Evolutionary conservation across 2,797 vertebrate genomes (phyloP).

Genomic region (Delichon dasypus): DNA sequence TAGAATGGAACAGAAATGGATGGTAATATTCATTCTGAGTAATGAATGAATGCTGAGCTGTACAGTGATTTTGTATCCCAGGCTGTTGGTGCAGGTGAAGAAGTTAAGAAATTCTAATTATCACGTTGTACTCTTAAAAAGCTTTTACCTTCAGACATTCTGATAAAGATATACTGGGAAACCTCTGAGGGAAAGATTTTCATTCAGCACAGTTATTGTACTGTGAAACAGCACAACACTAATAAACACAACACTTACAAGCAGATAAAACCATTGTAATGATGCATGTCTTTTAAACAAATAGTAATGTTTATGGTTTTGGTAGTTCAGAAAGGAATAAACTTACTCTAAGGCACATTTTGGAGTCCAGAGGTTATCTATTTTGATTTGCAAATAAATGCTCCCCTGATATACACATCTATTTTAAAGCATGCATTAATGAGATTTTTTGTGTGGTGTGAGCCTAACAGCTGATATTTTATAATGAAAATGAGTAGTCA

Average conservation of each 20-base stretch:
- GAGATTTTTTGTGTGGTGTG: not conserved
- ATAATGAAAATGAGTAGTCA: conserved; percentile 1
- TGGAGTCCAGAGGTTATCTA: not conserved
- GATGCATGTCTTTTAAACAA: conserved; percentile 1
- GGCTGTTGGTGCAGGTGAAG: not conserved
- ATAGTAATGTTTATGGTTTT: not conserved
- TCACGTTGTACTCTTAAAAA: not conserved
- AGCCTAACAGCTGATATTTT: conserved; percentile 25
- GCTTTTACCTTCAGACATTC: not conserved
- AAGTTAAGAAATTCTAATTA: not conserved
- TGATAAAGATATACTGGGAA: not conserved
- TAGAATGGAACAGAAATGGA: not conserved
- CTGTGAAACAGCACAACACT: not conserved
- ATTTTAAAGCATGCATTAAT: conserved; percentile 35
- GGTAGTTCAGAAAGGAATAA: not conserved
- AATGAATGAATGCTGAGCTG: not conserved
- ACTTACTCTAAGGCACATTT: not conserved
- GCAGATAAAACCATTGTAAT: not conserved
- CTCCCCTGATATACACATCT: not conserved
- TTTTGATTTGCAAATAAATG: conserved; percentile 26
- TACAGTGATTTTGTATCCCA: not conserved
- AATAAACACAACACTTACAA: not conserved
- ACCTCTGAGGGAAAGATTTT: not conserved
- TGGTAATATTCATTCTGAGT: not conserved
- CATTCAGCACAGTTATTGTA: not conserved